These are phyloP conservation scores for Siphamia tubifer DNA, from an alignment of 2,113 vertebrate species.

Conservation along the genomic window DNA sequence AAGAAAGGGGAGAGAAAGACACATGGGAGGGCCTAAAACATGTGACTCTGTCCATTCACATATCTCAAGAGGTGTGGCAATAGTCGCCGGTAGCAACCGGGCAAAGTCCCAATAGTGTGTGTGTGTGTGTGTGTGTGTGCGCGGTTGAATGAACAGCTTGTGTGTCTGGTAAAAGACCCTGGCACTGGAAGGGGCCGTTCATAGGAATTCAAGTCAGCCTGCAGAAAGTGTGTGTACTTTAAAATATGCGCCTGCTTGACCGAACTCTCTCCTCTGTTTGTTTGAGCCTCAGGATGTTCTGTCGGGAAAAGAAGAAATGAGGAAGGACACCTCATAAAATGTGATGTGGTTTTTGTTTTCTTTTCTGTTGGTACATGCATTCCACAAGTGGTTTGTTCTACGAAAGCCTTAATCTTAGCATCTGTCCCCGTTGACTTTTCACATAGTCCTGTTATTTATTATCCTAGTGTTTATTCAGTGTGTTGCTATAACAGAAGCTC, in stretches of 20 bases:
- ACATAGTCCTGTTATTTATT: too few species aligned
- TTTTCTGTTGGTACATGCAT: too few species aligned
- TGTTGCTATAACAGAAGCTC: too few species aligned
- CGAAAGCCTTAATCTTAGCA: too few species aligned
- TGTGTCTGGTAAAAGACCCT: conserved; percentile 46
- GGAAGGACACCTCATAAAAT: neutral
- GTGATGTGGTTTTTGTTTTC: neutral
- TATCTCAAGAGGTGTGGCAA: conserved; percentile 69
- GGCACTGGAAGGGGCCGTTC: conserved; percentile 12
- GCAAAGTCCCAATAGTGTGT: conserved; percentile 45
- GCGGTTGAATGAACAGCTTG: conserved; percentile 64
- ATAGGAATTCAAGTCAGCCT: conserved; percentile 44
- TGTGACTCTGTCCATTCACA: conserved; percentile 70
- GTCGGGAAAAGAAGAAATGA: neutral
- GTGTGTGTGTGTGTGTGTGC: conserved; percentile 23
- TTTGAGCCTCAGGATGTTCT: conserved; percentile 13
- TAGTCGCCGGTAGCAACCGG: conserved; percentile 66
- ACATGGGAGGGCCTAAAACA: conserved; percentile 1
- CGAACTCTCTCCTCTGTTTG: neutral
- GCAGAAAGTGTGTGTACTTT: conserved; percentile 14
- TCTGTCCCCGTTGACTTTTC: too few species aligned
- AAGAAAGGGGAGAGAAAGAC: neutral
- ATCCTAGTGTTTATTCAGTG: too few species aligned
- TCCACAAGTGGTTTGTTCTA: too few species aligned
- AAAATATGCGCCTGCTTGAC: conserved; percentile 36